Evolutionary conservation across 2,113 vertebrate genomes (phyloP).

Genomic region (Nymphicus hollandicus): DNA sequence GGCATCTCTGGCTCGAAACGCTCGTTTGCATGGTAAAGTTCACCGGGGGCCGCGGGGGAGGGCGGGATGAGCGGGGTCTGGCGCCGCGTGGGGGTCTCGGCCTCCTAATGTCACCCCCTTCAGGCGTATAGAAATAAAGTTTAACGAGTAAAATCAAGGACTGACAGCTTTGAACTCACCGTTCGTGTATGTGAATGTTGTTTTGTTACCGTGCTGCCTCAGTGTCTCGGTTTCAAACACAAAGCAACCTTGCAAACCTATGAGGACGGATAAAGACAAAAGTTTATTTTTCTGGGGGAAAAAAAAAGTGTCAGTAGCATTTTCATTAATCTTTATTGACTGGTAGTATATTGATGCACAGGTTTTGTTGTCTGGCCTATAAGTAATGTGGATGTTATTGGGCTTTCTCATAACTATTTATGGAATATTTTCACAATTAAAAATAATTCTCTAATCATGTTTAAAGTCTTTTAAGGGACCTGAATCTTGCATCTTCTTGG

Average conservation of each 20-base stretch:
- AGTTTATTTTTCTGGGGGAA: neutral
- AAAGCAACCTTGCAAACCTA: neutral
- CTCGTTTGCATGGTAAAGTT: neutral
- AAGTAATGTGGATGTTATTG: neutral
- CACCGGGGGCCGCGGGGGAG: neutral
- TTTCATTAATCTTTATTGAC: neutral
- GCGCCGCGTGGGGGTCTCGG: neutral
- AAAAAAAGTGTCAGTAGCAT: neutral
- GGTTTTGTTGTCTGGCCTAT: neutral
- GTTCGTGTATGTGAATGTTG: neutral
- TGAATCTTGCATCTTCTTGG: neutral
- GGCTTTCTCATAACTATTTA: neutral
- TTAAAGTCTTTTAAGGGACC: neutral
- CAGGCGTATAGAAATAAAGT: neutral
- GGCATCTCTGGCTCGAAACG: neutral
- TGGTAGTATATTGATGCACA: no score
- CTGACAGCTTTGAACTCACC: neutral
- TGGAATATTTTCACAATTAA: neutral
- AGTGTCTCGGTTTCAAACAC: neutral
- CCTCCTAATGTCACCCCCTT: fast-evolving
- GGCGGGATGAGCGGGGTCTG: neutral
- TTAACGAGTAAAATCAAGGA: neutral
- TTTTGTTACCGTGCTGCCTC: neutral
- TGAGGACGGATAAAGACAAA: neutral
- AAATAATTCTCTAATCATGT: neutral